Conservation (phyloP, 37 sponge, comb jelly and placozoan genomes). For the Oscarella lobularis region DNA sequence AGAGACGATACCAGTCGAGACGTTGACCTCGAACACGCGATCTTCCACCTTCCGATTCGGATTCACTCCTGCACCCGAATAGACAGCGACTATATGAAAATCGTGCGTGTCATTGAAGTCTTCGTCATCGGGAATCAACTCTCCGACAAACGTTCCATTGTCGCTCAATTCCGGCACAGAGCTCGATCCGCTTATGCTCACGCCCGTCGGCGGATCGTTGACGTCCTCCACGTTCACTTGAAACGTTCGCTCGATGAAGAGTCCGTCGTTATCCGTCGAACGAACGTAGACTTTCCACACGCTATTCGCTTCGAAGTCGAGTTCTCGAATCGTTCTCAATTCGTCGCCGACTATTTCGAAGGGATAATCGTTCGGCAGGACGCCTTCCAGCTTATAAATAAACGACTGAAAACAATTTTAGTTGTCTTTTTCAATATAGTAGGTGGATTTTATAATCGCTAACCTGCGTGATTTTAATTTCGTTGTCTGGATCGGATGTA, state of each 20-base stretch:
- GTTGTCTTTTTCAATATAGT: no score
- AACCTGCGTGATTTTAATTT: not conserved
- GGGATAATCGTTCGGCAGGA: not conserved
- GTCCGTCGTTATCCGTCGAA: slow-evolving; percentile 1
- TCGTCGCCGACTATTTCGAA: slow-evolving; percentile 1
- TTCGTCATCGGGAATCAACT: not conserved
- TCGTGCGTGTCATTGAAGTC: not conserved
- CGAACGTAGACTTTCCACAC: not conserved
- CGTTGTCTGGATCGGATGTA: slow-evolving; percentile 5
- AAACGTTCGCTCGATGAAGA: not conserved
- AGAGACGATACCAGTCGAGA: not conserved
- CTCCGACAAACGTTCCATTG: not conserved
- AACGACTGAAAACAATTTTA: not conserved
- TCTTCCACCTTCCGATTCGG: not conserved
- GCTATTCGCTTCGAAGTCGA: not conserved
- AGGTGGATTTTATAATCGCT: no score
- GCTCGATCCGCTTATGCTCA: not conserved
- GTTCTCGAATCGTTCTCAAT: not conserved
- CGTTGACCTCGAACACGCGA: not conserved
- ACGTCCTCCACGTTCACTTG: slow-evolving; percentile 1
- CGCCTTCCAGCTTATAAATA: not conserved
- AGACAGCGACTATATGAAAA: not conserved
- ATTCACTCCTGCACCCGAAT: not conserved
- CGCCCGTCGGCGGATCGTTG: not conserved
- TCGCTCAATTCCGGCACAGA: not conserved